Conservation (phyloP, 1,140 invertebrate genomes). For the Nixonia krombeini region DNA sequence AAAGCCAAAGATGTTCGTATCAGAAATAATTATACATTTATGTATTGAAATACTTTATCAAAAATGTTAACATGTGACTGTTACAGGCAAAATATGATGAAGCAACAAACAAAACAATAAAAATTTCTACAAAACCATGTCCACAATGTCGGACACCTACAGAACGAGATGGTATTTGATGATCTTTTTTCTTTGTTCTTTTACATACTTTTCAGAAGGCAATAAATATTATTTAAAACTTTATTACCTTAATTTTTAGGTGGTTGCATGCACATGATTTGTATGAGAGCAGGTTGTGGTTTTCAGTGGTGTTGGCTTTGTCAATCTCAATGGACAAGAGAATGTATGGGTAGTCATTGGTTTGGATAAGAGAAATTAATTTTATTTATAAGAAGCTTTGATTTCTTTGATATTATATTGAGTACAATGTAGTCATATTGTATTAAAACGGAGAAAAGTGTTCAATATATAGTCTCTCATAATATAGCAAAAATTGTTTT, state of each 20-base stretch:
- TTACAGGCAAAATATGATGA: conserved; percentile 83
- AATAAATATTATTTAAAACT: background rate
- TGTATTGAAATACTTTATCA: conserved; percentile 24
- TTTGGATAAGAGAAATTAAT: conserved; percentile 83
- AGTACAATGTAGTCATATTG: too few relatives aligned
- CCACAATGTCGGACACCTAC: conserved; percentile 90
- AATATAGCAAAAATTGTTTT: too few relatives aligned
- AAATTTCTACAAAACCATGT: conserved; percentile 88
- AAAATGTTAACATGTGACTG: conserved; percentile 16
- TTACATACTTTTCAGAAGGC: too few relatives aligned
- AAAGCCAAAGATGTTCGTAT: conserved; percentile 73
- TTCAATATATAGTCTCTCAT: too few relatives aligned
- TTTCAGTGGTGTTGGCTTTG: conserved; percentile 94
- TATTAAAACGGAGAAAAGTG: too few relatives aligned
- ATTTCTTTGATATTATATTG: background rate
- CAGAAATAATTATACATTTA: conserved; percentile 45
- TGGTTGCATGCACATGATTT: conserved; percentile 93
- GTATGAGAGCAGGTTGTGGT: conserved; percentile 80
- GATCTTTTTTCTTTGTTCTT: too few relatives aligned
- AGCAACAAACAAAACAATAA: conserved; percentile 81
- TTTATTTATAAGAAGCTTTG: background rate
- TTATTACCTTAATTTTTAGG: conserved; percentile 68
- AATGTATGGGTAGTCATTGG: conserved; percentile 92
- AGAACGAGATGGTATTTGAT: conserved; percentile 80
- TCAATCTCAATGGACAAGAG: conserved; percentile 85